Evolutionary conservation across 1,140 invertebrate genomes (phyloP), one percentile per base, ranked within the genome.

Genomic region (Platorchestia sp.): DNA sequence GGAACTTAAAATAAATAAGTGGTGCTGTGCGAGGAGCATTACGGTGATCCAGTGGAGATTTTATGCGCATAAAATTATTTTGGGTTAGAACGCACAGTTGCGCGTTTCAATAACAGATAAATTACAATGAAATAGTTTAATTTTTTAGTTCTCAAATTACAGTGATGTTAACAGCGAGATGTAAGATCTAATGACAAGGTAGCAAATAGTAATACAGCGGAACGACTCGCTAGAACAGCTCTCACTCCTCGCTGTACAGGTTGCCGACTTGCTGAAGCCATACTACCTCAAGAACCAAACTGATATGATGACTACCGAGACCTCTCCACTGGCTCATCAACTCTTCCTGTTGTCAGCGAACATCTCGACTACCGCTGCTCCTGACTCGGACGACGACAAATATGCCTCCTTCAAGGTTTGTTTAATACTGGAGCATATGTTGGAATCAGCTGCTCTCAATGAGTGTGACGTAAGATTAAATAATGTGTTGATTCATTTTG

Each of bases 251-350:
- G 7, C 87, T 22, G 19, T 90, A 14, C 95, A 96, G 96, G 96
- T 96, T 36, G 95, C 96, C 36, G 96, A 96, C 91, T 95, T 95
- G 7, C 95, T 96, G 47, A 96, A 96, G 51, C 96, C 96, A 42
- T 95, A 95, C 90, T 87, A 95, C 41, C 45, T 53, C 7, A 86
- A 59, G 27, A 95, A 95, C 53, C 44, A n/a, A 3, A 95, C 59
- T 41, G 53, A 59, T 45, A 75, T 93, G 14, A 51, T 89, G 0
- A 43, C 86, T 0, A 43, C 86, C 0, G 51, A 27, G 53, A 43
- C 89, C 22, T 87, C 86, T 42, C 87, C 51, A 1, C n/a, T 93
- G 53, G 47, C 41, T 0, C 14, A 95, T 41, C 53, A 45, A 22
- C 45, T 43, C 41, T 19, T 86, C 95, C 22, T 45, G 0, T 93